Percentiles rank a stretch among this genome's conserved stretches.
Evolutionary conservation across 2,113 vertebrate species (phyloP).

Genomic region (Peromyscus maniculatus): DNA sequence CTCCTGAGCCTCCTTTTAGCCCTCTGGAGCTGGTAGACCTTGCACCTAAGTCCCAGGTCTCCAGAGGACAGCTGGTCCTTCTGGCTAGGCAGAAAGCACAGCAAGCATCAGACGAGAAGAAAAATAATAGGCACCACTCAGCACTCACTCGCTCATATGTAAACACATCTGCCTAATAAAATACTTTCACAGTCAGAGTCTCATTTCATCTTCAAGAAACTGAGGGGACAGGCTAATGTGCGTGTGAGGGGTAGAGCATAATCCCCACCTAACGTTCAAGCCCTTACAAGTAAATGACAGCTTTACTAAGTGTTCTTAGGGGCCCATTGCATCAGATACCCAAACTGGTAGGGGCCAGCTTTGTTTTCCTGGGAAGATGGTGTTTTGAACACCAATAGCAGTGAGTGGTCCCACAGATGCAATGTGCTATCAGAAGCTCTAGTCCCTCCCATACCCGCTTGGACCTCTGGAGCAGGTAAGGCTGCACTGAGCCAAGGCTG

Average conservation of each 20-base stretch:
- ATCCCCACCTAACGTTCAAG: neutral
- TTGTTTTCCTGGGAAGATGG: neutral
- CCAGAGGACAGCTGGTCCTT: neutral
- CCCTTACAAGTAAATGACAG: neutral
- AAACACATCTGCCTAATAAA: neutral
- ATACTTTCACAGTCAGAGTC: neutral
- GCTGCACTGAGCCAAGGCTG: neutral
- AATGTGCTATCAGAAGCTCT: neutral
- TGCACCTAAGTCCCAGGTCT: neutral
- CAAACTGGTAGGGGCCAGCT: neutral
- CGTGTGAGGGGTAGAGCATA: neutral
- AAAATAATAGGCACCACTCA: neutral
- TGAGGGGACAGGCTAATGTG: rapidly evolving
- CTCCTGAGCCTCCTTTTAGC: neutral
- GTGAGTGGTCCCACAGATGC: neutral
- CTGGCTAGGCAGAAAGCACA: neutral
- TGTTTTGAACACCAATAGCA: neutral
- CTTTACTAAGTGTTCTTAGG: neutral
- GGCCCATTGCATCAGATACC: neutral
- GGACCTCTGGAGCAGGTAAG: neutral
- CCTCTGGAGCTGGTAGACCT: neutral
- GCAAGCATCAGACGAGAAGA: neutral
- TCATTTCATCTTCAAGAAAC: neutral
- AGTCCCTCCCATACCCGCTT: neutral
- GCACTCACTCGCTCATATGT: neutral